phyloP scores from a whole-genome alignment of 2,797 vertebrate species.

The Chromis chromis region DNA sequence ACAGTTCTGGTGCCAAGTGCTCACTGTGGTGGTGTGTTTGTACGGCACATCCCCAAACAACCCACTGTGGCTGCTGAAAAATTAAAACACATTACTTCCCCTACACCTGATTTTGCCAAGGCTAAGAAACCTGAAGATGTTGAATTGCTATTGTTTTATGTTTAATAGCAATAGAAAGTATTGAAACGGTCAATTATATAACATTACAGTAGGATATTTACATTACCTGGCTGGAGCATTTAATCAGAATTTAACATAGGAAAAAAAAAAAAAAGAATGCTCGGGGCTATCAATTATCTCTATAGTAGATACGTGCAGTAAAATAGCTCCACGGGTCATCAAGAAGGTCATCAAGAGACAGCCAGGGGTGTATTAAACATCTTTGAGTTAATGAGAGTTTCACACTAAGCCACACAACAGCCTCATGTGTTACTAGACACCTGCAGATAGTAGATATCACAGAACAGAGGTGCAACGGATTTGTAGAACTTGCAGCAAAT shows the following conservation, averaged over 20 bases:
- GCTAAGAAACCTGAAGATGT: neutral
- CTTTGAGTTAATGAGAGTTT: constrained; percentile 44
- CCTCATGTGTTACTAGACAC: constrained; percentile 1
- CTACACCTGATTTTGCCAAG: constrained; percentile 16
- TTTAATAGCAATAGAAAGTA: constrained; percentile 1
- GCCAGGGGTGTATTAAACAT: constrained; percentile 44
- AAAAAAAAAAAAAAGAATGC: constrained; percentile 38
- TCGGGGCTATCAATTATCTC: constrained; percentile 55
- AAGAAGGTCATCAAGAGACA: constrained; percentile 50
- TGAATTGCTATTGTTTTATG: neutral
- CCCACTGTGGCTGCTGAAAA: constrained; percentile 29
- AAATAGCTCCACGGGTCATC: constrained; percentile 50
- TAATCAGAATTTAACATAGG: constrained; percentile 21
- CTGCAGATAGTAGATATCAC: constrained; percentile 11
- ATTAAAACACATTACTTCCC: constrained; percentile 28
- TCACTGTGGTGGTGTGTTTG: constrained; percentile 21
- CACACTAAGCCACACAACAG: constrained; percentile 27
- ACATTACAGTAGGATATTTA: constrained; percentile 12
- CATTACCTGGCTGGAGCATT: constrained; percentile 11
- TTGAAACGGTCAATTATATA: constrained; percentile 19
- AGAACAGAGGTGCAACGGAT: constrained; percentile 10
- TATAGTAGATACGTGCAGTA: constrained; percentile 39
- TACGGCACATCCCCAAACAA: constrained; percentile 24
- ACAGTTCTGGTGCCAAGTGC: constrained; percentile 14
- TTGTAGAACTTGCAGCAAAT: neutral